A percentile compares a stretch with the other conserved stretches of the same genome.
phyloP scores from a whole-genome alignment of 2,113 vertebrate genomes.

The Nipponia nippon region DNA sequence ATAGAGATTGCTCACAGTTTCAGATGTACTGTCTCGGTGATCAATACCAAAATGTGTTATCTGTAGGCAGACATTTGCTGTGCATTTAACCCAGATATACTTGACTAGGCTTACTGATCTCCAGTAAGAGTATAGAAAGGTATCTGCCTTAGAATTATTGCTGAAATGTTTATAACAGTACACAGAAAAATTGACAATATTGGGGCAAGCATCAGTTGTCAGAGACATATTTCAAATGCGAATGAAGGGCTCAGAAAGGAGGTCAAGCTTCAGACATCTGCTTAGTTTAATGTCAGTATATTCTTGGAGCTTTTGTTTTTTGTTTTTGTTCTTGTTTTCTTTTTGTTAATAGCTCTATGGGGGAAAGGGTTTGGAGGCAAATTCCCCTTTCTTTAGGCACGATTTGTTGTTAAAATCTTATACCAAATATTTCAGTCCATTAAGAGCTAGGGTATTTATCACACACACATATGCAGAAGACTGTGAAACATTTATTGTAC shows the following conservation, averaged over 20 bases:
- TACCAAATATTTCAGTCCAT: constrained; percentile 43
- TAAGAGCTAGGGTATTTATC: constrained; percentile 20
- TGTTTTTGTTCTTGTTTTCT: no score
- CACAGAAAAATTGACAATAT: neutral
- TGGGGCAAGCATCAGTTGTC: constrained; percentile 22
- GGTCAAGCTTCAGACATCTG: constrained; percentile 41
- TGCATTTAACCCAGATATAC: constrained; percentile 26
- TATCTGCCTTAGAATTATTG: constrained; percentile 29
- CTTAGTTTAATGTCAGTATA: constrained; percentile 41
- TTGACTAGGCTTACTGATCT: neutral
- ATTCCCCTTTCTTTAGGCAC: neutral
- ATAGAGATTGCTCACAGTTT: neutral
- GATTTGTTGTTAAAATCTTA: constrained; percentile 43
- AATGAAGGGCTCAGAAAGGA: constrained; percentile 44
- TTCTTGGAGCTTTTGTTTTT: neutral
- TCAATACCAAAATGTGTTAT: constrained; percentile 14
- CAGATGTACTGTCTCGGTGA: neutral
- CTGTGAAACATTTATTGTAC: neutral
- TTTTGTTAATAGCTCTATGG: constrained; percentile 44
- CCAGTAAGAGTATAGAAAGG: constrained; percentile 20
- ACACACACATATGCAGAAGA: neutral
- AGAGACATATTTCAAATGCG: neutral
- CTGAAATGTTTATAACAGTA: constrained; percentile 22
- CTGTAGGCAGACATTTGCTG: constrained; percentile 23
- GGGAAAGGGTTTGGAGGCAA: constrained; percentile 22